These are phyloP conservation scores for Merops nubicus DNA, from an alignment of 2,113 vertebrate genomes.

Conservation along the genomic window DNA sequence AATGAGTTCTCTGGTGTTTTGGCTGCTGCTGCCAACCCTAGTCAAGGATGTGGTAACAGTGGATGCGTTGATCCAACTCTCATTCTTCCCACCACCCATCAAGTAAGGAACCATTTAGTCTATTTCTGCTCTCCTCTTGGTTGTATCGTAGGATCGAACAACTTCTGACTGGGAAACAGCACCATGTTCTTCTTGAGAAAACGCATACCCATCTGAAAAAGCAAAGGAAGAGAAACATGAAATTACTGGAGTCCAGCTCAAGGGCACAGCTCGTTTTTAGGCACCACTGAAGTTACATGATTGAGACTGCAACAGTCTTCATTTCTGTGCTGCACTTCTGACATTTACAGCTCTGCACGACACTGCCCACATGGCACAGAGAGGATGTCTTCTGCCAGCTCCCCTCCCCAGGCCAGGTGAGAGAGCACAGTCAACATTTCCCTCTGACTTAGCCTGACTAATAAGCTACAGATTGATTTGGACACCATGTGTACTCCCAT, in stretches of 20 bases:
- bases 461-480: neutral
- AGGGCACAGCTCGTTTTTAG: neutral
- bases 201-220: constrained; percentile 92
- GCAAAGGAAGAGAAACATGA: neutral
- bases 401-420: neutral
- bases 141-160: constrained; percentile 96
- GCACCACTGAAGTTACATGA: neutral
- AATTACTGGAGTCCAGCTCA: neutral
- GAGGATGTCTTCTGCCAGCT: neutral
- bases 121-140: constrained; percentile 85
- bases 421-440: neutral
- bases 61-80: constrained; percentile 43
- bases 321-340: neutral
- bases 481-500: neutral
- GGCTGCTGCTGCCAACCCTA: constrained; percentile 54
- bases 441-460: neutral
- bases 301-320: neutral
- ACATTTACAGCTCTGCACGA: neutral
- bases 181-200: constrained; percentile 98
- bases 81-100: constrained; percentile 24
- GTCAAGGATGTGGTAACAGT: constrained; percentile 57
- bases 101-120: constrained; percentile 74
- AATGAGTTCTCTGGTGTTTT: constrained; percentile 71
- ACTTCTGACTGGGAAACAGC: constrained; percentile 95
- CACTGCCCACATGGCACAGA: neutral